A percentile compares a stretch with the other conserved stretches of the same genome.
Conservation (phyloP, 2,113 vertebrate species). For the Amblyopsis rosae region DNA sequence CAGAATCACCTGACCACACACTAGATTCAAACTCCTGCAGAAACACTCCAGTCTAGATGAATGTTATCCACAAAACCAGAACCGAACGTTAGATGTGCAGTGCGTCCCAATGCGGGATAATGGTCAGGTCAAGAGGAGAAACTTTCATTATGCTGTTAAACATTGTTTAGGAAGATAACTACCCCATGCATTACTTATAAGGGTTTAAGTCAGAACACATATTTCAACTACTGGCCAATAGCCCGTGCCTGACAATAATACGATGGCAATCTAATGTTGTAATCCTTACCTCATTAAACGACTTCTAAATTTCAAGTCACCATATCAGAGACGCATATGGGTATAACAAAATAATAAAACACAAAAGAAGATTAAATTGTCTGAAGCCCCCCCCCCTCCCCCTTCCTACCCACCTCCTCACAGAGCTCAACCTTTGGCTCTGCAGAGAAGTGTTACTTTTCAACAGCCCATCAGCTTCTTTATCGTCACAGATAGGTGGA, state of each 20-base stretch:
- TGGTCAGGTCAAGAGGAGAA: slow-evolving; percentile 32
- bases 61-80: slow-evolving; percentile 47
- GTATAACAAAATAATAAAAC: slow-evolving; percentile 7
- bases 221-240: slow-evolving; percentile 60
- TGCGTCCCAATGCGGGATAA: slow-evolving; percentile 54
- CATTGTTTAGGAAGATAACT: neutral
- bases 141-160: slow-evolving; percentile 47
- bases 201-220: slow-evolving; percentile 58
- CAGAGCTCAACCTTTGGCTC: slow-evolving; percentile 72
- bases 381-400: slow-evolving; percentile 33
- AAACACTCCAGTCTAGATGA: neutral
- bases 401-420: slow-evolving; percentile 43
- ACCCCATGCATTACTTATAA: slow-evolving; percentile 49
- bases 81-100: slow-evolving; percentile 51
- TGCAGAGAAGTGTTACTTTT: slow-evolving; percentile 79
- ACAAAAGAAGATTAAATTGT: slow-evolving; percentile 46
- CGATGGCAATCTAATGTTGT: slow-evolving; percentile 57
- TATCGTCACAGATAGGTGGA: slow-evolving; percentile 77
- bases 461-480: slow-evolving; percentile 76
- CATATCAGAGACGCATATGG: slow-evolving; percentile 24
- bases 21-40: neutral
- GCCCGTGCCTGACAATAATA: slow-evolving; percentile 45
- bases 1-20: neutral
- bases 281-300: slow-evolving; percentile 63
- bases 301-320: slow-evolving; percentile 47